Percentiles rank a stretch among this genome's conserved stretches.
Conservation (phyloP, 2,797 vertebrate genomes). For the Poeciliopsis paucimaculata region DNA sequence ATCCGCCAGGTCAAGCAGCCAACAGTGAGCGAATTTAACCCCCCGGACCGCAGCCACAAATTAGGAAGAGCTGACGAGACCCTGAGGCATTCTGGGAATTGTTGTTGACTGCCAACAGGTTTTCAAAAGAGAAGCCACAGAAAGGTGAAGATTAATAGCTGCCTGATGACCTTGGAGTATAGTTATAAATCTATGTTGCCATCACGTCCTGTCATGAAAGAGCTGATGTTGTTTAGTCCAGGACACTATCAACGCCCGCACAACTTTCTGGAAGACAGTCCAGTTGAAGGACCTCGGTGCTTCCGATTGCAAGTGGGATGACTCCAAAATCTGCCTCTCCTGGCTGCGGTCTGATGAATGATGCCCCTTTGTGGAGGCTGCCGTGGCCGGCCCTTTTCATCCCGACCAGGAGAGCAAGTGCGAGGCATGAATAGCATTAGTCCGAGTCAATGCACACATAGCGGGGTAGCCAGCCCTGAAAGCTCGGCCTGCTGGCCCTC, state of each 20-base stretch:
- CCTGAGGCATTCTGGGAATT: constrained; percentile 71
- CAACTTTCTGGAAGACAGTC: background rate
- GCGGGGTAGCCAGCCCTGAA: constrained; percentile 79
- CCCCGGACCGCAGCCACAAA: constrained; percentile 75
- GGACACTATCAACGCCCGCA: background rate
- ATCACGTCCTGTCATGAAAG: constrained; percentile 31
- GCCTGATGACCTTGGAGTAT: constrained; percentile 68
- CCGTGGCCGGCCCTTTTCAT: constrained; percentile 66
- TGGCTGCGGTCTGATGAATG: constrained; percentile 69
- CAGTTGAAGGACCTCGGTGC: constrained; percentile 4
- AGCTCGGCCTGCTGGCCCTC: constrained; percentile 69
- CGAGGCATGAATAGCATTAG: constrained; percentile 78
- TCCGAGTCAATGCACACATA: constrained; percentile 81
- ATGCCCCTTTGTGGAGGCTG: constrained; percentile 74
- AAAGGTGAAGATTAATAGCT: constrained; percentile 78
- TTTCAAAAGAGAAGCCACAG: constrained; percentile 58
- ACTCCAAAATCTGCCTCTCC: constrained; percentile 40
- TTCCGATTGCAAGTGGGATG: constrained; percentile 25
- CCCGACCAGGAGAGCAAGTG: constrained; percentile 72
- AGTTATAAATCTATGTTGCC: constrained; percentile 62
- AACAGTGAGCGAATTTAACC: constrained; percentile 72
- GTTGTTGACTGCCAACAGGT: constrained; percentile 68
- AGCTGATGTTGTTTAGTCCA: background rate
- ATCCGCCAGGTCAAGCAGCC: constrained; percentile 78
- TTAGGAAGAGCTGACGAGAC: constrained; percentile 76